Evolutionary conservation across 2,888 invertebrate genomes (phyloP).

Genomic region (Melitaea athalia): DNA sequence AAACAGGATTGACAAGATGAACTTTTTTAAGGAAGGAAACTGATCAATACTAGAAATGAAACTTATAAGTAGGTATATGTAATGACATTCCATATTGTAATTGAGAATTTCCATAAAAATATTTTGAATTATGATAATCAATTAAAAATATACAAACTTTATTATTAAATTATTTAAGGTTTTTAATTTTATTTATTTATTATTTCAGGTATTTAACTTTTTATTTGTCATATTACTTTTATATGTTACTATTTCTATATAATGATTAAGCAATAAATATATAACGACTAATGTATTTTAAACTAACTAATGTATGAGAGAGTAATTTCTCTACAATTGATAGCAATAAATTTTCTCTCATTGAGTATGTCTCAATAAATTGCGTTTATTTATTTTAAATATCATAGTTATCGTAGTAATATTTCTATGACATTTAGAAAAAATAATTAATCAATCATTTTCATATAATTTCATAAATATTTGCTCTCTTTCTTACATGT

Average conservation of each 20-base stretch:
- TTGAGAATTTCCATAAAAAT: no score
- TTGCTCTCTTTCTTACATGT: no score
- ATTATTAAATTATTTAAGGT: no score
- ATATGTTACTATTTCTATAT: no score
- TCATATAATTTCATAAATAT: not conserved
- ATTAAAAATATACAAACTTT: no score
- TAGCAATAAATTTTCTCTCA: not conserved
- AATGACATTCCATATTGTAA: no score
- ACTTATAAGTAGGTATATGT: not conserved
- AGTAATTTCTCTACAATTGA: constrained; percentile 11
- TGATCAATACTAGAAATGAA: not conserved
- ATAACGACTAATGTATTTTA: not conserved
- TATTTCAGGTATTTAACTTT: no score
- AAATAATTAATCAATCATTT: not conserved
- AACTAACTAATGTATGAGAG: not conserved
- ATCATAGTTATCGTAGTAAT: constrained; percentile 2
- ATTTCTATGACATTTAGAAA: not conserved
- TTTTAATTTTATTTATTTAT: no score
- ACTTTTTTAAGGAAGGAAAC: not conserved
- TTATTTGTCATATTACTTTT: no score
- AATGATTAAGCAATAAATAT: not conserved
- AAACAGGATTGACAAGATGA: constrained; percentile 6
- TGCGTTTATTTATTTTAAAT: not conserved
- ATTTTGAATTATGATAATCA: no score
- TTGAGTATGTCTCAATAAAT: constrained; percentile 4